A percentile compares a stretch with the other conserved stretches of the same genome.
Evolutionary conservation across 2,113 vertebrate genomes (phyloP).

Genomic region (Columbina picui): DNA sequence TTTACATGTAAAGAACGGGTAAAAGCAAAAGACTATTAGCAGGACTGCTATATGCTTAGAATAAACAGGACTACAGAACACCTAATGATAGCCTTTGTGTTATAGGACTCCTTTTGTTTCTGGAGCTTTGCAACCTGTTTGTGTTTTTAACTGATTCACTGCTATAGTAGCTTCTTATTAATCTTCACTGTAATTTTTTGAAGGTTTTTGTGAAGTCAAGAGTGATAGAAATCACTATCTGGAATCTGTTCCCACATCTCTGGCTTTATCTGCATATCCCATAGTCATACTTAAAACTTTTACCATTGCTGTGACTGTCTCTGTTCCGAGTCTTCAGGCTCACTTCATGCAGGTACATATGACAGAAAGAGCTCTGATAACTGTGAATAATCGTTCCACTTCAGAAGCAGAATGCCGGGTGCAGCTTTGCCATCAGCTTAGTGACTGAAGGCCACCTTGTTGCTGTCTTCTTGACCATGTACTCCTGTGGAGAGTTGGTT

Average conservation of each 20-base stretch:
- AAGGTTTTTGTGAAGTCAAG: background rate
- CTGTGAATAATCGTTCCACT: rapidly evolving
- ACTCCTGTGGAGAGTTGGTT: background rate
- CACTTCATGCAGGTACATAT: rapidly evolving
- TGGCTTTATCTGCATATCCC: background rate
- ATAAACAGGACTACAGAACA: background rate
- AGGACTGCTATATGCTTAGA: background rate
- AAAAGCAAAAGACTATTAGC: background rate
- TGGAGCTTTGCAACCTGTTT: background rate
- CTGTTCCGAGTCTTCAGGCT: background rate
- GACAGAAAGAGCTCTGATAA: background rate
- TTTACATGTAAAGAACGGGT: conserved; percentile 36
- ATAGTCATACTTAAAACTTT: background rate
- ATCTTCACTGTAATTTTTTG: background rate
- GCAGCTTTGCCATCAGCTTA: background rate
- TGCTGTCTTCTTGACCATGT: background rate
- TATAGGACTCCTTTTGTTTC: background rate
- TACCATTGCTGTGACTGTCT: background rate
- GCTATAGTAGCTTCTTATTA: background rate
- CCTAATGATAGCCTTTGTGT: background rate
- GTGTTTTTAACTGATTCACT: background rate
- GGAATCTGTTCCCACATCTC: background rate
- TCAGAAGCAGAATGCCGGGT: background rate
- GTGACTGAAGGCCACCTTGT: background rate
- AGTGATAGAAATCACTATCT: background rate